Evolutionary conservation across 2,113 vertebrate genomes (phyloP), one percentile per base, ranked within the genome.

Genomic region (Hippocampus abdominalis): DNA sequence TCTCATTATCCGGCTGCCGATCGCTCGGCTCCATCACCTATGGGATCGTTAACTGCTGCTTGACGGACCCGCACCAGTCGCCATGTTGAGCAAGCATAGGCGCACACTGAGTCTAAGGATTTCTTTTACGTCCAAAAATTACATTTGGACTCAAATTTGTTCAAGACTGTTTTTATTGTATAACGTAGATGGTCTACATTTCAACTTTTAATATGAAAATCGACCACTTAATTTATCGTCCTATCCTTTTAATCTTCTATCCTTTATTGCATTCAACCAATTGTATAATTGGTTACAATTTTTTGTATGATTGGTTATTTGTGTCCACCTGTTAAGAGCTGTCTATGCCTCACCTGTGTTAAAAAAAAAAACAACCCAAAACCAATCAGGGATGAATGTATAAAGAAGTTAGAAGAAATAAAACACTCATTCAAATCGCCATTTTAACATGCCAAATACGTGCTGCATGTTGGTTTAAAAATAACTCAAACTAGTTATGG

Each of bases 1-100:
- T 82, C 85, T 84, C 84, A 78, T 88, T 86, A 90, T 85, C 81
- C 64, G 76, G 49, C 77, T 75, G 80, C 79, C 63, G 64, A 88
- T 89, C 80, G 39, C 81, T 83, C 78, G 75, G 84, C 85, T 85
- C 80, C 64, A 74, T 81, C 85, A 84, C 83, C 81, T 86, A 65
- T 77, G 77, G 83, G 80, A 84, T 83, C 71, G 67, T 86, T 83
- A 80, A 76, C 79, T 66, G 78, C 74, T 59, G 81, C 80, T 77
- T 72, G 62, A 53, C 72, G 70, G 64, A 69, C 72, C 69, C 56
- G 27, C 66, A 23, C 44, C 63, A 48, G 66, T 64, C 44, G 20
- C 54, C 54, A 59, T 67, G 16, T 40, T 57, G 76, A 74, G 48
- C 69, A 70, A 67, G 65, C 23, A 3, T 13, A 64, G 63, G 63